Conservation (phyloP, 2,797 vertebrate species). For the Ctenopoma multispine region DNA sequence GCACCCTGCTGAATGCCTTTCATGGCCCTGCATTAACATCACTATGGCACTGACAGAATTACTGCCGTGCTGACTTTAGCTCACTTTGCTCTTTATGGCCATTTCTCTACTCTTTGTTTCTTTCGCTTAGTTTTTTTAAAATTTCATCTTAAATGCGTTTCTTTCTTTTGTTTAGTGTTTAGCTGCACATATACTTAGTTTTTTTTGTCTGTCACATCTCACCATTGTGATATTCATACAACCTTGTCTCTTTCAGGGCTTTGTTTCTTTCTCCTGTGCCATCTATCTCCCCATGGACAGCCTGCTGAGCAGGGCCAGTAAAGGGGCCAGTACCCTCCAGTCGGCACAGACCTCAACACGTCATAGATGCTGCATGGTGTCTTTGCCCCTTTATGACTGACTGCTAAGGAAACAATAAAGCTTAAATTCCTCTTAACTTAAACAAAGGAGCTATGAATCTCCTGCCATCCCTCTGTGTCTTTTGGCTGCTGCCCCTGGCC, state of each 20-base stretch:
- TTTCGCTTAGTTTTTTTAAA: slow-evolving; percentile 16
- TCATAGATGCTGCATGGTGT: slow-evolving; percentile 66
- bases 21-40: slow-evolving; percentile 83
- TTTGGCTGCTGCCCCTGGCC: slow-evolving; percentile 70
- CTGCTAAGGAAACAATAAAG: slow-evolving; percentile 62
- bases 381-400: slow-evolving; percentile 62
- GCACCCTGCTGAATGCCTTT: slow-evolving; percentile 80
- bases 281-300: slow-evolving; percentile 79
- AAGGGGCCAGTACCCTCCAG: slow-evolving; percentile 71
- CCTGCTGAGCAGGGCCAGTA: slow-evolving; percentile 73
- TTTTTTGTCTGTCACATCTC: slow-evolving; percentile 4
- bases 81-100: slow-evolving; percentile 51
- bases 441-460: slow-evolving; percentile 74
- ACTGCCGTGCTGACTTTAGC: slow-evolving; percentile 79
- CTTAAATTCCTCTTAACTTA: slow-evolving; percentile 45
- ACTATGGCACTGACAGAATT: slow-evolving; percentile 86
- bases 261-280: slow-evolving; percentile 68
- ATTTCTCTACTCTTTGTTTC: slow-evolving; percentile 20
- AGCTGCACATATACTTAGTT: background rate
- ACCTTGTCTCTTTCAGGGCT: slow-evolving; percentile 72
- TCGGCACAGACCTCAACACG: slow-evolving; percentile 59
- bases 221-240: slow-evolving; percentile 48
- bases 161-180: slow-evolving; percentile 18
- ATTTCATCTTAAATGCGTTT: background rate
- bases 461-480: slow-evolving; percentile 60